Percentiles rank a stretch among this genome's conserved stretches.
Conservation (phyloP, 1,140 invertebrate genomes). For the Amphibalanus amphitrite region DNA sequence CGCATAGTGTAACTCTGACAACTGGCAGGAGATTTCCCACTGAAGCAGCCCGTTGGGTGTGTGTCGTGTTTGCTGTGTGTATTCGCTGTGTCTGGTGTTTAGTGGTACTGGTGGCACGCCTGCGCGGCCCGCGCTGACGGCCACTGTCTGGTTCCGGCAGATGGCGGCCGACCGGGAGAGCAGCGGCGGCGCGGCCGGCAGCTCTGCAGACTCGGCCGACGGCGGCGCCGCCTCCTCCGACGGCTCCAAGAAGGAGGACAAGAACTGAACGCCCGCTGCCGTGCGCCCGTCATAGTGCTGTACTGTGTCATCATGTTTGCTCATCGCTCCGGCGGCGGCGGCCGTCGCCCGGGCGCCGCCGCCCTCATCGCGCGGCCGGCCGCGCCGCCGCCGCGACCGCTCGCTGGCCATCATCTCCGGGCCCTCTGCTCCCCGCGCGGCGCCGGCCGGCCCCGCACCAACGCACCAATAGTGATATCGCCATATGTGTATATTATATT, state of each 20-base stretch:
- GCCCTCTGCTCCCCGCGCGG: too few relatives aligned
- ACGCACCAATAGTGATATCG: background rate
- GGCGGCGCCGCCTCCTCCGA: background rate
- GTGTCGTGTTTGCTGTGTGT: too few relatives aligned
- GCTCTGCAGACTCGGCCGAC: background rate
- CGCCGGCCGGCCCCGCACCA: background rate
- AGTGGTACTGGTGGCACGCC: too few relatives aligned
- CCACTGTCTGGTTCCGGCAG: background rate
- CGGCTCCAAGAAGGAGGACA: background rate
- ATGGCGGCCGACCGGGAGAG: constrained; percentile 3
- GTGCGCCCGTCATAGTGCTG: background rate
- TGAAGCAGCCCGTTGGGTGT: too few relatives aligned
- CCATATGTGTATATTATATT: background rate
- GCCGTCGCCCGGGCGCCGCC: too few relatives aligned
- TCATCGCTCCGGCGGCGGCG: too few relatives aligned
- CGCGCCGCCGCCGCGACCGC: too few relatives aligned
- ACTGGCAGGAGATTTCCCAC: too few relatives aligned
- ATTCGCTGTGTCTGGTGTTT: too few relatives aligned
- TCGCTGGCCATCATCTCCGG: background rate
- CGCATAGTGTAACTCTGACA: too few relatives aligned
- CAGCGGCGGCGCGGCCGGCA: background rate
- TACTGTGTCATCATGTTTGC: background rate
- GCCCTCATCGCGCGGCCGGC: background rate
- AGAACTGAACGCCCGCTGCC: background rate
- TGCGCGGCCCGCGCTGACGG: too few relatives aligned